Percentiles rank a stretch among this genome's conserved stretches.
phyloP scores from a whole-genome alignment of 1,140 invertebrate species.

The Nylanderia fulva region DNA sequence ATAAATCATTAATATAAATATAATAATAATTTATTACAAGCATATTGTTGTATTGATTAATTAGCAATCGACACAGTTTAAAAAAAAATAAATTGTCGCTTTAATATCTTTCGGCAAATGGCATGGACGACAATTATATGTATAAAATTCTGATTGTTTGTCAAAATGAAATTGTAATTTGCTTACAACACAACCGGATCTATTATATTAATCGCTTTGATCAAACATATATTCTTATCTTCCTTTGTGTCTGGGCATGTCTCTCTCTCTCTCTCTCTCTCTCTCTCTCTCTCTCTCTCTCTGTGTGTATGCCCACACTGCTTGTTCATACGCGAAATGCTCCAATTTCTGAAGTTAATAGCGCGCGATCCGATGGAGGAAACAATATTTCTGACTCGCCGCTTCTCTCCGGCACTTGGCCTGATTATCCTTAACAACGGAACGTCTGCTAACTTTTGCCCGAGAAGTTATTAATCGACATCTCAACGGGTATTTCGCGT shows the following conservation, averaged over 20 bases:
- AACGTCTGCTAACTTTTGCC: conserved; percentile 51
- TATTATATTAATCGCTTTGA: conserved; percentile 30
- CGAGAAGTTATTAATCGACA: conserved; percentile 57
- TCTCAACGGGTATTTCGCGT: conserved; percentile 41
- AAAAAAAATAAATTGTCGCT: neutral
- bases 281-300: too few relatives aligned
- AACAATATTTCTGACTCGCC: conserved; percentile 45
- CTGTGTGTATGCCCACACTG: neutral
- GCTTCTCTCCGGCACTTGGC: neutral
- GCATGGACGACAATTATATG: neutral
- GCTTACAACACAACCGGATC: neutral
- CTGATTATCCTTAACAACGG: conserved; percentile 47
- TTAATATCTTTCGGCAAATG: neutral
- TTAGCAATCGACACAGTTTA: neutral
- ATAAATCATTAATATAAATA: neutral
- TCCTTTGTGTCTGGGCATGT: neutral
- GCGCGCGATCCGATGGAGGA: conserved; percentile 50
- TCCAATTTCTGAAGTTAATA: conserved; percentile 50
- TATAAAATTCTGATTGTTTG: neutral
- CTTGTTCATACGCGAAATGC: conserved; percentile 35
- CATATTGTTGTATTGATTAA: neutral
- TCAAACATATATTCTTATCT: conserved; percentile 2
- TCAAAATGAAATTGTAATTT: neutral
- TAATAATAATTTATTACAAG: neutral
- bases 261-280: too few relatives aligned